Percentiles rank a stretch among this genome's conserved stretches.
phyloP scores from a whole-genome alignment of 30 jellyfish, hydroid and myxozoan genomes.

The Nemopilema nomurai region DNA sequence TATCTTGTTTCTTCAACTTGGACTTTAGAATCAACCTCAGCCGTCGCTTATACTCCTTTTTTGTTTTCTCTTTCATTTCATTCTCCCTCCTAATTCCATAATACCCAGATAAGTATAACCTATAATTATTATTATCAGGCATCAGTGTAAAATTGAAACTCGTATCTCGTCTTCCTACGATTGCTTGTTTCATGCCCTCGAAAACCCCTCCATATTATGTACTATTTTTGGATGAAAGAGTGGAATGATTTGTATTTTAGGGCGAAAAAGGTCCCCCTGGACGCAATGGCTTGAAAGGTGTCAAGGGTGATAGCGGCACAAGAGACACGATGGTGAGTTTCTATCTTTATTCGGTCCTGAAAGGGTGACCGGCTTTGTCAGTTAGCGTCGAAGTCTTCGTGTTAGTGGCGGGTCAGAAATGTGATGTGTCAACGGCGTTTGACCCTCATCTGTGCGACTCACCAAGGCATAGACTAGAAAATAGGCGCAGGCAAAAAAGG shows the following conservation, averaged over 20 bases:
- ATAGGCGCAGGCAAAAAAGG: no score
- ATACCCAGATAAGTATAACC: no score
- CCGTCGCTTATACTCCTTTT: slow-evolving; percentile 1
- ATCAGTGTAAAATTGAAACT: not conserved
- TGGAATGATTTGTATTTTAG: not conserved
- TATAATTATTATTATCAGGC: no score
- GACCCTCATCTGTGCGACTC: no score
- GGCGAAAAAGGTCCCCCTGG: slow-evolving; percentile 52
- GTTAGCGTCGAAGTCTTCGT: not conserved
- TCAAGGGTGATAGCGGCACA: slow-evolving; percentile 28
- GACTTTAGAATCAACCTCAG: slow-evolving; percentile 3
- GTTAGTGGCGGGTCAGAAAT: no score
- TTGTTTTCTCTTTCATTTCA: not conserved
- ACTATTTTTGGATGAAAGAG: not conserved
- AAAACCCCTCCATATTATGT: no score
- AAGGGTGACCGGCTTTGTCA: no score
- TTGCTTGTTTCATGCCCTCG: no score
- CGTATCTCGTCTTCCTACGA: not conserved
- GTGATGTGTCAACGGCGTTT: no score
- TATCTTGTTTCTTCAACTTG: slow-evolving; percentile 22
- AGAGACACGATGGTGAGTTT: slow-evolving; percentile 27
- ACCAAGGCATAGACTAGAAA: no score
- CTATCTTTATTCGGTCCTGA: no score
- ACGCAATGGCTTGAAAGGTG: slow-evolving; percentile 32
- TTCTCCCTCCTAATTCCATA: no score